phyloP scores from a whole-genome alignment of 2,797 vertebrate genomes.

The Fringilla coelebs region DNA sequence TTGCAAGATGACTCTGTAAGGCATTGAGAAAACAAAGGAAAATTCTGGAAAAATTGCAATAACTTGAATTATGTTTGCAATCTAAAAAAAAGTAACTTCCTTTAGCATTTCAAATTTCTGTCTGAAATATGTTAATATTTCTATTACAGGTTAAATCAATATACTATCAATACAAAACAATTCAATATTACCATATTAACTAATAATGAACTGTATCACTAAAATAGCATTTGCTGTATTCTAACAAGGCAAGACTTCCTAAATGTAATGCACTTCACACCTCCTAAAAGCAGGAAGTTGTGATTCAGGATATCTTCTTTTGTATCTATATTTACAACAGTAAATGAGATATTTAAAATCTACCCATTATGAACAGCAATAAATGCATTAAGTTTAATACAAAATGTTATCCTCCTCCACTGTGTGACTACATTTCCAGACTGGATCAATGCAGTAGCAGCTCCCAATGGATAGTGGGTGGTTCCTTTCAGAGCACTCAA shows the following conservation, averaged over 20 bases:
- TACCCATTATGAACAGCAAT: background rate
- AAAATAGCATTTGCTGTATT: background rate
- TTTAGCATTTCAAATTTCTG: background rate
- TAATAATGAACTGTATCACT: background rate
- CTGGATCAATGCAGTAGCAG: background rate
- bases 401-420: background rate
- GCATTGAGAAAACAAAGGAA: background rate
- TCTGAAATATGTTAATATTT: background rate
- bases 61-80: background rate
- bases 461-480: background rate
- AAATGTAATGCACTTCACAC: background rate
- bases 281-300: background rate
- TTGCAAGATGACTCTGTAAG: background rate
- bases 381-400: background rate
- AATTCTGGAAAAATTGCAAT: background rate
- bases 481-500: background rate
- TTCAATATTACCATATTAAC: background rate
- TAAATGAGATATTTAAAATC: background rate
- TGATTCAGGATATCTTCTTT: background rate
- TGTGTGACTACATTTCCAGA: fast-evolving
- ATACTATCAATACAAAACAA: background rate
- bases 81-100: background rate
- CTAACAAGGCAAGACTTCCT: background rate
- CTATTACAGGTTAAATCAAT: background rate
- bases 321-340: background rate